Evolutionary conservation across 2,113 vertebrate genomes (phyloP).

Genomic region (Anolis sagrei): DNA sequence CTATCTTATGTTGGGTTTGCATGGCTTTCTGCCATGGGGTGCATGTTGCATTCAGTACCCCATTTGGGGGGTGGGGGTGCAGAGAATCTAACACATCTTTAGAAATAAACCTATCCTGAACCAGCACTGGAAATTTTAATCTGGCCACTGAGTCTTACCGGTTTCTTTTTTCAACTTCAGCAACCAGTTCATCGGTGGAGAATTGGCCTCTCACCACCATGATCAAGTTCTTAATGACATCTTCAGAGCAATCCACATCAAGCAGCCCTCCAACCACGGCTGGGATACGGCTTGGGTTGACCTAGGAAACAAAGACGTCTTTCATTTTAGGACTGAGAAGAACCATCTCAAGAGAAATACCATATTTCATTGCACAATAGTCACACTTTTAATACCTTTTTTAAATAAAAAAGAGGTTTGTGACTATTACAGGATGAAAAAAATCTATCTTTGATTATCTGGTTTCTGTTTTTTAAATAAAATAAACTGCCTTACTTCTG

Average conservation of each 20-base stretch:
- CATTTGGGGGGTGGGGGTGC: no score
- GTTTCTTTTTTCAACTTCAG: constrained; percentile 94
- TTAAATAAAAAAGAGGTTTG: no score
- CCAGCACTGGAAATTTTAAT: not conserved
- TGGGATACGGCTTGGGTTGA: constrained; percentile 91
- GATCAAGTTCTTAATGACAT: constrained; percentile 93
- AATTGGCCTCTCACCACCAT: constrained; percentile 92
- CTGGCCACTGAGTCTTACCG: constrained; percentile 70
- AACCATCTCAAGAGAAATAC: not conserved
- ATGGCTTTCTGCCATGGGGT: not conserved
- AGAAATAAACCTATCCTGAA: not conserved
- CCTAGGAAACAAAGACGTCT: constrained; percentile 71
- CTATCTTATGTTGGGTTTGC: not conserved
- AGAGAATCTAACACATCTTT: not conserved
- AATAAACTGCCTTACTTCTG: no score
- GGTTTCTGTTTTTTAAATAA: no score
- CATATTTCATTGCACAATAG: not conserved
- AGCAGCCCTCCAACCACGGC: constrained; percentile 92
- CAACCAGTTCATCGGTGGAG: constrained; percentile 92
- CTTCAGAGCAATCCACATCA: constrained; percentile 93
- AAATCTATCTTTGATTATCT: no score
- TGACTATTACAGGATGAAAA: no score
- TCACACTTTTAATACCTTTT: no score
- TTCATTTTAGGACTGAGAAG: not conserved
- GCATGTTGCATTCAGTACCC: not conserved